Evolutionary conservation across 2,113 vertebrate genomes (phyloP).

Genomic region (Ochotona curzoniae): DNA sequence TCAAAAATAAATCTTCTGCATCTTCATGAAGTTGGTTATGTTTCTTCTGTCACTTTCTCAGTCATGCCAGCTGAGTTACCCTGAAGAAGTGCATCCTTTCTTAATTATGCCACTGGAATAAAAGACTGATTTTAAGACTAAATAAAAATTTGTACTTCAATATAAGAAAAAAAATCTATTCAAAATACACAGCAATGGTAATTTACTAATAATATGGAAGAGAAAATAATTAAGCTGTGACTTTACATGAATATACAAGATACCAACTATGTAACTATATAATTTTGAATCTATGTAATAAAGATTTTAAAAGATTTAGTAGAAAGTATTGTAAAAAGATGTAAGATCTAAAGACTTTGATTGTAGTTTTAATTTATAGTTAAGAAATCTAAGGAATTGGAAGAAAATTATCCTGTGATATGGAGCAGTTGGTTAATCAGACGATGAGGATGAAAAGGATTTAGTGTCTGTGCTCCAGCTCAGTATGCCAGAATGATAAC

Average conservation of each 20-base stretch:
- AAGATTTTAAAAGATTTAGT: not conserved
- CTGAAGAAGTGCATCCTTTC: not conserved
- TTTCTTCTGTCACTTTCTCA: not conserved
- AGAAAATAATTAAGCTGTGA: not conserved
- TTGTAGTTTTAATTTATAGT: not conserved
- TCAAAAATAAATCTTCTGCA: not conserved
- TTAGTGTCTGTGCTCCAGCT: not conserved
- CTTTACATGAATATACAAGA: not conserved
- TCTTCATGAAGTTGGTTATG: not conserved
- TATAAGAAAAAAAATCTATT: not conserved
- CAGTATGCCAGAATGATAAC: slow-evolving; percentile 1
- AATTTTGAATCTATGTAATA: not conserved
- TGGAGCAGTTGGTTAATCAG: slow-evolving; percentile 44
- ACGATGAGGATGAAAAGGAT: slow-evolving; percentile 18
- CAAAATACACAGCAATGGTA: not conserved
- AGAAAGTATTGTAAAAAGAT: not conserved
- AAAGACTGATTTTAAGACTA: not conserved
- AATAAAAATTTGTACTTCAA: not conserved
- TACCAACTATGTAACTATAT: not conserved
- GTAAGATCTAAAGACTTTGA: not conserved
- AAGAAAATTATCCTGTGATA: not conserved
- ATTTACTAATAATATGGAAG: not conserved
- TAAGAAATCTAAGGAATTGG: not conserved
- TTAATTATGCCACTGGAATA: not conserved
- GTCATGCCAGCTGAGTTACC: not conserved